phyloP scores from a whole-genome alignment of 2,888 invertebrate genomes.

The Ellobium chinense region DNA sequence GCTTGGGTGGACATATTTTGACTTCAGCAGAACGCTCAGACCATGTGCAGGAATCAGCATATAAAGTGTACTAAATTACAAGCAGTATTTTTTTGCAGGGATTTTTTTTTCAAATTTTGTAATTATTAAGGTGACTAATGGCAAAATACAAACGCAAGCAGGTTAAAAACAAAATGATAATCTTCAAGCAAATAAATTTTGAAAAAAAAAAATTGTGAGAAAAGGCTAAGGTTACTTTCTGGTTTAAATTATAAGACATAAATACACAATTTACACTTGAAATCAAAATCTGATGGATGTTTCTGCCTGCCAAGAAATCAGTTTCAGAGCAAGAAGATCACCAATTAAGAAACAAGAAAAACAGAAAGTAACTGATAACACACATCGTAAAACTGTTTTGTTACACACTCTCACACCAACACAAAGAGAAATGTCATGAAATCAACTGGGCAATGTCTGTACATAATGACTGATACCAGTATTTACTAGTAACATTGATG shows the following conservation, averaged over 20 bases:
- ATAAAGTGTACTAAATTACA: neutral
- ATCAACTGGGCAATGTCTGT: neutral
- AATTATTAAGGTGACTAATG: neutral
- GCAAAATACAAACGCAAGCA: neutral
- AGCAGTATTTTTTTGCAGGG: no score
- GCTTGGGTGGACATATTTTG: no score
- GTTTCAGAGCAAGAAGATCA: neutral
- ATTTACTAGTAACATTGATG: neutral
- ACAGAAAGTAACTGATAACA: neutral
- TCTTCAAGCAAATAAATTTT: neutral
- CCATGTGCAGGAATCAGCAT: no score
- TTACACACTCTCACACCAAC: slow-evolving; percentile 17
- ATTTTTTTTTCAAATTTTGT: neutral
- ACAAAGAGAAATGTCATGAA: neutral
- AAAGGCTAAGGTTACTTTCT: neutral
- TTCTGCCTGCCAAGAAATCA: neutral
- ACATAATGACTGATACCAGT: neutral
- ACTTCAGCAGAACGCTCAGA: no score
- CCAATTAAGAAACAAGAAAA: neutral
- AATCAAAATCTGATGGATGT: neutral
- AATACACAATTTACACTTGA: neutral
- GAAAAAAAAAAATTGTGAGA: neutral
- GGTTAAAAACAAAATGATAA: neutral
- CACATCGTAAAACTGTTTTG: neutral
- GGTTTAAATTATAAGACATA: neutral